A percentile compares a stretch with the other conserved stretches of the same genome.
phyloP scores from a whole-genome alignment of 2,888 invertebrate species.

The Nemotelus nigrinus region DNA sequence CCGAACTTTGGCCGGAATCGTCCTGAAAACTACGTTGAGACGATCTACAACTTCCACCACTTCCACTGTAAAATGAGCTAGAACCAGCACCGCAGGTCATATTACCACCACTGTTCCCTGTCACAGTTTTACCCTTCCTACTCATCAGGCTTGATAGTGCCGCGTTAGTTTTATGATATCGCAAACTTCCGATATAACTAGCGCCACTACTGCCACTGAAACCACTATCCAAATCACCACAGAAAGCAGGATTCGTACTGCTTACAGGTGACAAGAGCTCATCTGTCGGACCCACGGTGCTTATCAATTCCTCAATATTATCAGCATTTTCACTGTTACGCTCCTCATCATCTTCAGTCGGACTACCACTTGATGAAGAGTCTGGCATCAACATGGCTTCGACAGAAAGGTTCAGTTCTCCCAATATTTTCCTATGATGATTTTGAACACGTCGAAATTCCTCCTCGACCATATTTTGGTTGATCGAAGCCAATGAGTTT shows the following conservation, averaged over 20 bases:
- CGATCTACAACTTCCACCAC: slow-evolving; percentile 58
- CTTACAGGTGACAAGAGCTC: slow-evolving; percentile 77
- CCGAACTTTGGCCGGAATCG: slow-evolving; percentile 48
- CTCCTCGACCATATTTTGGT: slow-evolving; percentile 80
- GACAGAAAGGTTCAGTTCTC: slow-evolving; percentile 86
- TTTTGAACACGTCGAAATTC: slow-evolving; percentile 86
- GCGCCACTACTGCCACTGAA: slow-evolving; percentile 86
- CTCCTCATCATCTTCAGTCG: slow-evolving; percentile 62
- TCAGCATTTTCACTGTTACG: slow-evolving; percentile 66
- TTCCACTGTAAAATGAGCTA: slow-evolving; percentile 58
- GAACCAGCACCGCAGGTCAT: slow-evolving; percentile 63
- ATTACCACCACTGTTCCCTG: background rate
- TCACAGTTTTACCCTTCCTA: slow-evolving; percentile 13
- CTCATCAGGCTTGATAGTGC: slow-evolving; percentile 57
- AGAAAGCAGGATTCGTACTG: slow-evolving; percentile 65
- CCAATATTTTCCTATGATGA: slow-evolving; percentile 82
- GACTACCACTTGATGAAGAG: slow-evolving; percentile 66
- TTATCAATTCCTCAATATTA: slow-evolving; percentile 72
- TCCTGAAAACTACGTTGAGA: slow-evolving; percentile 59
- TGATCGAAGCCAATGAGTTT: slow-evolving; percentile 74
- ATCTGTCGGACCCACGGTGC: slow-evolving; percentile 75
- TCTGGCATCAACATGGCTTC: slow-evolving; percentile 92
- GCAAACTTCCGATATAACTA: slow-evolving; percentile 79
- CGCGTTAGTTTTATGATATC: slow-evolving; percentile 65
- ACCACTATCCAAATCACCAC: slow-evolving; percentile 78